These are phyloP conservation scores for Drosophila ercepeae DNA, from an alignment of 1,140 invertebrate species.

Conservation along the genomic window DNA sequence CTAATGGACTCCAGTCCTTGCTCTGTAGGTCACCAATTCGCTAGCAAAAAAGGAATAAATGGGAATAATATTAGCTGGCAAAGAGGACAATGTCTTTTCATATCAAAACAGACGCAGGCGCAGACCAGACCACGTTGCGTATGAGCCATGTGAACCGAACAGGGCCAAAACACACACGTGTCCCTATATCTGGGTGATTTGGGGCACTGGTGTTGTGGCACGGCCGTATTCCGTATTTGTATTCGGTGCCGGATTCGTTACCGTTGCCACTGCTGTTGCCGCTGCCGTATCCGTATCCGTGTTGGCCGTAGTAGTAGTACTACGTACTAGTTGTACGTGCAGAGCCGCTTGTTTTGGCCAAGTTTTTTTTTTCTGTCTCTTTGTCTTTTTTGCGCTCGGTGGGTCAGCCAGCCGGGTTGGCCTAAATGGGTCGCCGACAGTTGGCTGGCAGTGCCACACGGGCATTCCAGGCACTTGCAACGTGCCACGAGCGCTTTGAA, in stretches of 20 bases:
- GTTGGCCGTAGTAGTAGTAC: conserved; percentile 21
- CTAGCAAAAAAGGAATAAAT: background rate
- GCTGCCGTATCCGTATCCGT: conserved; percentile 5
- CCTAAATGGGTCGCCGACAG: background rate
- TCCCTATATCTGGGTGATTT: background rate
- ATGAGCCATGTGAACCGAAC: conserved; percentile 23
- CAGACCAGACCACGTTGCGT: conserved; percentile 37
- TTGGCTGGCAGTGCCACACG: conserved; percentile 21
- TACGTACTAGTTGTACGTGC: conserved; percentile 19
- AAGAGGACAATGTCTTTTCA: conserved; percentile 44
- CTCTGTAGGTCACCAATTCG: background rate
- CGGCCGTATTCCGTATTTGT: background rate
- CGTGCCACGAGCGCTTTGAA: conserved; percentile 11
- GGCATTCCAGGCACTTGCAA: conserved; percentile 16
- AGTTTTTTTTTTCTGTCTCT: background rate
- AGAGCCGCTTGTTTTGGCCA: background rate
- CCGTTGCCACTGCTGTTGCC: no score
- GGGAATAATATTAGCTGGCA: conserved; percentile 1
- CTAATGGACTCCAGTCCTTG: background rate
- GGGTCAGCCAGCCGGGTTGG: conserved; percentile 4
- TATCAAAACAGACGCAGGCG: conserved; percentile 50
- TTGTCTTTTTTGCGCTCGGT: background rate
- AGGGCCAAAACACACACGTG: background rate
- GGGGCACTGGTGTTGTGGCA: background rate
- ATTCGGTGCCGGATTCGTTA: no score